Percentiles rank a stretch among this genome's conserved stretches.
phyloP scores from a whole-genome alignment of 2,888 invertebrate species.

The Drosophila buzzatii region DNA sequence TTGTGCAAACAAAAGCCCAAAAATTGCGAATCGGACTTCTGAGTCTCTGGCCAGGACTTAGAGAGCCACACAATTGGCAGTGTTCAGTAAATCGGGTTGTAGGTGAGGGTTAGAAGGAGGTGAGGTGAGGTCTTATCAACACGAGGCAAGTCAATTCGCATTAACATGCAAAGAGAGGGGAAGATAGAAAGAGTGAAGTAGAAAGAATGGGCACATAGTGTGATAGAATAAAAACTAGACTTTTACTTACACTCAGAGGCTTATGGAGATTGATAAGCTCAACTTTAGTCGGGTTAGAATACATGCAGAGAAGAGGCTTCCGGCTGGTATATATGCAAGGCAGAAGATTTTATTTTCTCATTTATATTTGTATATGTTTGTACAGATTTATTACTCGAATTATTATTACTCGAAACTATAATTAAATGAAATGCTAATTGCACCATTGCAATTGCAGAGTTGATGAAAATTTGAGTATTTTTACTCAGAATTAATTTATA shows the following conservation, averaged over 20 bases:
- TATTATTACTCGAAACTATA: not conserved
- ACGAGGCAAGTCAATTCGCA: conserved; percentile 25
- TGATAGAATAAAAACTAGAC: not conserved
- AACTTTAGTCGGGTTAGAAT: not conserved
- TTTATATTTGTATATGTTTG: no score
- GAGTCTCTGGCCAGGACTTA: conserved; percentile 35
- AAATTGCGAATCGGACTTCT: conserved; percentile 42
- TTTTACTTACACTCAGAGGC: not conserved
- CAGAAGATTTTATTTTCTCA: no score
- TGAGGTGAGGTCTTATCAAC: conserved; percentile 44
- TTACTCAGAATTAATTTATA: no score
- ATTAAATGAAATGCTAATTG: no score
- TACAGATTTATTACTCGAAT: not conserved
- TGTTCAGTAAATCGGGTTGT: not conserved
- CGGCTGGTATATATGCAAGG: not conserved
- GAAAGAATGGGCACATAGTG: not conserved
- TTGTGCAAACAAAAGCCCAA: conserved; percentile 44
- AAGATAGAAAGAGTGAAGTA: not conserved
- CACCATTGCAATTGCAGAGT: no score
- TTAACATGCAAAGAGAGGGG: conserved; percentile 18
- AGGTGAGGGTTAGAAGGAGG: not conserved
- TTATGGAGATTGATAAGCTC: not conserved
- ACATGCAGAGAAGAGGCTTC: not conserved
- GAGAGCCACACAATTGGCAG: conserved; percentile 48
- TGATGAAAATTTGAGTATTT: no score